Base-by-base conservation (phyloP, 2,888 invertebrate genomes). In the Neuroscelio doddi region DNA sequence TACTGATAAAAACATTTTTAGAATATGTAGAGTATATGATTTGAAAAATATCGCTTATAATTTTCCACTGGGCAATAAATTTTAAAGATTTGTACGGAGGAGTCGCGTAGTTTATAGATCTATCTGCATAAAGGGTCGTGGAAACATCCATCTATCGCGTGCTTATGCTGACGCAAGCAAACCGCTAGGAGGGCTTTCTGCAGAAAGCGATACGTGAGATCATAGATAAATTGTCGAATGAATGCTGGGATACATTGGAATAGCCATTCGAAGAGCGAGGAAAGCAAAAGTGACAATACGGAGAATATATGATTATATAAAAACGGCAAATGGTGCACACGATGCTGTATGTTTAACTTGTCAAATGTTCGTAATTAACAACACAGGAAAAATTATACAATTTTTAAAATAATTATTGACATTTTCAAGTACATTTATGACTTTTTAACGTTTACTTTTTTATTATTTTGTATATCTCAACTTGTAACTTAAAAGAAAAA, bases 101-200 rank as follows among this genome's bases (percentile, higher is more conserved):
- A 10, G 9, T 30, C 30, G 30, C 30, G 30, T 30, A 3, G 30
- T 30, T 30, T 30, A 30, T 30, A 30, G 30, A 30, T 30, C 30
- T 10, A 30, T 30, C 30, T 30, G 30, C 30, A 30, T 30, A 30
- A 30, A 30, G 30, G 30, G 9, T 30, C 30, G 10, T 30, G 30
- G 30, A 30, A 30, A 4, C 30, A 30, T 30, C 30, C 9, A 30
- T 30, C 30, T 3, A 21, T 21, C 2, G 21, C 21, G 21, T 5
- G 30, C 9, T 30, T 9, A 9, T 9, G 30, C 30, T 30, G 30
- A 30, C 30, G 30, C 30, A 30, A 30, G 30, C 30, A 5, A 21
- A 21, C 21, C 21, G 8, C 30, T 10, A 10, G 30, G 2, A 30
- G 30, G 10, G 30, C 10, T 30, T 30, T 9, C 30, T 30, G 30